Evolutionary conservation across 2,888 invertebrate species (phyloP), one percentile per base, ranked within the genome.

Genomic region (Dasysyrphus albostriatus): DNA sequence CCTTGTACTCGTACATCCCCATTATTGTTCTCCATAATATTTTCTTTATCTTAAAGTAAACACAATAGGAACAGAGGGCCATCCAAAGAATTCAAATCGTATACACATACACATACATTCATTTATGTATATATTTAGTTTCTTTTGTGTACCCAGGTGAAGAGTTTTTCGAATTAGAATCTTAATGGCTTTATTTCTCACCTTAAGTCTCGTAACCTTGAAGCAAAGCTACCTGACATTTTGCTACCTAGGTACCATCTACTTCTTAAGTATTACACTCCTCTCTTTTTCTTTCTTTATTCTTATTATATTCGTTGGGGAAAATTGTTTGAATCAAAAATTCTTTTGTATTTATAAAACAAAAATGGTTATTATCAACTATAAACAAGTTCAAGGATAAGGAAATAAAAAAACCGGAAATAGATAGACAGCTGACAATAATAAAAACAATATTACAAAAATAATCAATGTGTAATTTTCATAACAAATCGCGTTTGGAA

Each of bases 201-300:
- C 61, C 69, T 72, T 39, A 19, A 59, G 51, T 34, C 42, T 32
- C 49, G 32, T 8, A 70, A 61, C 69, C 70, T 78, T 77, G 77
- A 59, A 67, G 29, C 49, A 19, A 51, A 51, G 12, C 51, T 37
- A 14, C 37, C 37, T 51, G 67, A 67, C 69, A 69, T 32, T 69
- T 24, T 39, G 7, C n/a, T 9, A 51, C 69, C 34, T 37, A 51
- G 12, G 14, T 7, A 54, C 29, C 24, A 29, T 24, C 24, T 24
- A 39, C 32, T 67, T 32, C 49, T 65, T 65, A 34, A 49, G 42
- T 34, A 67, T 19, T 12, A 24, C 49, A 67, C 37, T 69, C 49
- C 8, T 39, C 19, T 67, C 19, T 47, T 34, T 49, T 37, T 24
- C 24, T 44, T 34, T 34, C n/a, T 16, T 12, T 19, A 47, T 65